These are phyloP conservation scores for Villa cingulata DNA, from an alignment of 2,888 invertebrate genomes.

Conservation along the genomic window DNA sequence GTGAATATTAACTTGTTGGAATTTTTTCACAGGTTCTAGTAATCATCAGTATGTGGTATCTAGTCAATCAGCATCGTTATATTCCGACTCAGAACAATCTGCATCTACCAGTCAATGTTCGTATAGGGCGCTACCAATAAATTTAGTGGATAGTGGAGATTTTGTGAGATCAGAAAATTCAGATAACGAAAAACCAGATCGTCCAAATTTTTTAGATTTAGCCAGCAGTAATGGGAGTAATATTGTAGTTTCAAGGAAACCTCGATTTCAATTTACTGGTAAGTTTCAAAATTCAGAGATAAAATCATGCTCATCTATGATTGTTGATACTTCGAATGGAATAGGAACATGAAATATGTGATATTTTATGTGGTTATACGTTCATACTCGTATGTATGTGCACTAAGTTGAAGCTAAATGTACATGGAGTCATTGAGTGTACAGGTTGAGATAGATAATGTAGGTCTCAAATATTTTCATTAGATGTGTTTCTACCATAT, in stretches of 20 bases:
- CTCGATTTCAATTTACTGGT: conserved; percentile 55
- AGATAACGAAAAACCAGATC: conserved; percentile 29
- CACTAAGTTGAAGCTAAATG: too few species aligned
- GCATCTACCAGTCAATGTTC: conserved; percentile 13
- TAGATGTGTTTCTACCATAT: too few species aligned
- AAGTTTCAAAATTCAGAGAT: too few species aligned
- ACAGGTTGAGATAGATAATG: too few species aligned
- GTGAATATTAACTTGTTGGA: too few species aligned
- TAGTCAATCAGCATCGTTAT: conserved; percentile 15
- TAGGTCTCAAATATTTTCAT: too few species aligned
- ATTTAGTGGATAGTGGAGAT: conserved; percentile 1
- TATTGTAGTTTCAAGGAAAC: conserved; percentile 49
- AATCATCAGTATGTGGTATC: conserved; percentile 14
- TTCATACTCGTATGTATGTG: too few species aligned
- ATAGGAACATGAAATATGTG: too few species aligned
- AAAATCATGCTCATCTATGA: too few species aligned
- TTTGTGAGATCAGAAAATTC: conserved; percentile 8
- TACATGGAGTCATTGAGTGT: too few species aligned
- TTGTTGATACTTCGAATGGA: too few species aligned
- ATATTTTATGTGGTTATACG: too few species aligned
- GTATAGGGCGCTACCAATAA: conserved; percentile 6
- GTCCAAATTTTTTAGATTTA: conserved; percentile 50
- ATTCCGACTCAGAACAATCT: conserved; percentile 17
- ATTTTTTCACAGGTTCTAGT: conserved; percentile 9
- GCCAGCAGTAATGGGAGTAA: conserved; percentile 44